phyloP scores from a whole-genome alignment of 2,113 vertebrate species.

The Elachura formosa region DNA sequence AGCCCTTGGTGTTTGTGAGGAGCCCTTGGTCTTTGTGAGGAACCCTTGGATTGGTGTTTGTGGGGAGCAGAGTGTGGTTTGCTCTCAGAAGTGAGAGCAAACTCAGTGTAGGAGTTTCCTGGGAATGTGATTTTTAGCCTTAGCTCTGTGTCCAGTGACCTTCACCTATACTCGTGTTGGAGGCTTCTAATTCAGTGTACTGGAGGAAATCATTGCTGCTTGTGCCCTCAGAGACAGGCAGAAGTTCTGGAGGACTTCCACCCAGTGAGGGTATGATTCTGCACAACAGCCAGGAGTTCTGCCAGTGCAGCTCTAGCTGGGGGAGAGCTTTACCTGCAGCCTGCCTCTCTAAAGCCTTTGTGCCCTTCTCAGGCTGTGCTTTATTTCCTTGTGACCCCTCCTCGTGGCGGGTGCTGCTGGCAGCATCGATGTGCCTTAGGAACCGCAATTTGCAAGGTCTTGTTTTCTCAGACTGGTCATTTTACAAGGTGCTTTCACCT shows the following conservation, averaged over 20 bases:
- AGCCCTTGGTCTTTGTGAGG: too few relatives aligned
- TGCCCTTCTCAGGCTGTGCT: accelerated
- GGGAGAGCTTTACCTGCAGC: neutral
- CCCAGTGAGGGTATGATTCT: neutral
- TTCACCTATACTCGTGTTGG: neutral
- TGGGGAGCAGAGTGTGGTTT: neutral
- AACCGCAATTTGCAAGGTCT: neutral
- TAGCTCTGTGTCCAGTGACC: neutral
- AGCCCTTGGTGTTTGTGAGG: too few relatives aligned
- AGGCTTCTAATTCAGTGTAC: neutral
- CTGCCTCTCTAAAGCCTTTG: accelerated
- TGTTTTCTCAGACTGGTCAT: neutral
- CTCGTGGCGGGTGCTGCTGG: neutral
- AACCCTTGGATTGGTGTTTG: neutral
- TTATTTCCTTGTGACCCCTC: neutral
- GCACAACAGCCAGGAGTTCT: neutral
- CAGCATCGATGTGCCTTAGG: accelerated
- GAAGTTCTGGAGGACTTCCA: neutral
- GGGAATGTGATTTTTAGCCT: neutral
- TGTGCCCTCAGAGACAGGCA: neutral
- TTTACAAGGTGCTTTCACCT: neutral
- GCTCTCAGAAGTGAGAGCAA: neutral
- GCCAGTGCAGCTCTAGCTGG: neutral
- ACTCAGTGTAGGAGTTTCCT: neutral
- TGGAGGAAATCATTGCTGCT: neutral